Base-by-base conservation (phyloP, 2,888 invertebrate species). In the Noctua janthina region DNA sequence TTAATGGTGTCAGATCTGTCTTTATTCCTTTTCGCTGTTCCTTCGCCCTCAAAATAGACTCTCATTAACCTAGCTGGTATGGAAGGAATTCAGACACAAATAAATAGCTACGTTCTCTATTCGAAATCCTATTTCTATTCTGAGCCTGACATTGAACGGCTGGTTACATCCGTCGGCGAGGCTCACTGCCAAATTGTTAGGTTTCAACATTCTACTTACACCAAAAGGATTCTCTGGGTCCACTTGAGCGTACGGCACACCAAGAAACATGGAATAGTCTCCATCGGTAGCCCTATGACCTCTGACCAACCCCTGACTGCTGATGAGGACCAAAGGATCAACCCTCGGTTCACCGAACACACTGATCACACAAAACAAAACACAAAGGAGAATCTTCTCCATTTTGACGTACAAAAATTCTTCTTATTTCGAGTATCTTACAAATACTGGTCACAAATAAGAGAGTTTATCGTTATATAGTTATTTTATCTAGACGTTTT, bases 231-330 rank as follows among this genome's bases (percentile, higher is more conserved):
- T 93, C 71, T 91, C 90, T 67, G 87, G 81, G 85, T 96, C 94
- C 23, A 97, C 94, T 84, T 91, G 86, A 39, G 96, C 97, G 83
- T 96, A 97, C 10, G 97, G 97, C 77, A 97, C 93, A 71, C 97
- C 97, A 71, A 96, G 88, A 85, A 97, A 97, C 69, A 91, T 89
- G 0, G 96, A 95, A 73, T 96, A 97, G 59, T 94, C 94, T 29
- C 96, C 96, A 88, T 96, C 94, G 7, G 87, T 89, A 0, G 96
- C 93, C 78, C 91, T 95, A 62, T 93, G 92, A 20, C 97, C 97
- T 85, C 94, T 93, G 43, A 97, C 94, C 49, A 97, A 83, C 2
- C 96, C 97, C 90, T 97, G 96, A 13, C 92, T 89, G 76, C 76
- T 90, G 59, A 95, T 92, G 7, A 95, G 86, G 20, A 97, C 96